Evolutionary conservation across 2,113 vertebrate genomes (phyloP).

Genomic region (Epinephelus lanceolatus): DNA sequence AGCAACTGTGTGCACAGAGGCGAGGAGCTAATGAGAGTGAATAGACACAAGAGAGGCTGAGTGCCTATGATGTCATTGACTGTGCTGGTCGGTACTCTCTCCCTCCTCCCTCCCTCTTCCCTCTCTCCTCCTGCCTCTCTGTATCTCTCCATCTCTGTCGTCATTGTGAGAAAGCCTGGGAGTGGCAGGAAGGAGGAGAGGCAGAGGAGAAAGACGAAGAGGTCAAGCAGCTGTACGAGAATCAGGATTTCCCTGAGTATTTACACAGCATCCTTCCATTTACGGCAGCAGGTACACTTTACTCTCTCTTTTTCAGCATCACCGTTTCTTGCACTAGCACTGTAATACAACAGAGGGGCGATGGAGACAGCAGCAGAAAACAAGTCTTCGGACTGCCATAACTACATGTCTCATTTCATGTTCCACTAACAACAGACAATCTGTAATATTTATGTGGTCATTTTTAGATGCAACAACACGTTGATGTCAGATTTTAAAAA

Average conservation of each 20-base stretch:
- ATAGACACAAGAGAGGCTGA: constrained; percentile 55
- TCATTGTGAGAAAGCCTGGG: constrained; percentile 59
- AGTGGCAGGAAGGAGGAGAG: constrained; percentile 68
- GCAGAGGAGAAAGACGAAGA: constrained; percentile 45
- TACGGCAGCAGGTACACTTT: constrained; percentile 66
- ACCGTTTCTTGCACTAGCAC: not conserved
- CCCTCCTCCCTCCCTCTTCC: constrained; percentile 36
- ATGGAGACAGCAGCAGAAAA: not conserved
- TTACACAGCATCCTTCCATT: constrained; percentile 46
- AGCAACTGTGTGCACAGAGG: constrained; percentile 8
- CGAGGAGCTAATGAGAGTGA: constrained; percentile 35
- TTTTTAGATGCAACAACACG: not conserved
- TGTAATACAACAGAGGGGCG: too few species aligned
- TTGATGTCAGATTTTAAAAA: not conserved
- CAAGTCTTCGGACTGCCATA: not conserved
- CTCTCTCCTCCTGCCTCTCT: constrained; percentile 43
- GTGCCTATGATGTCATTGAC: constrained; percentile 80
- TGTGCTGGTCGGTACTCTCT: constrained; percentile 82
- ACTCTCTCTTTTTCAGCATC: constrained; percentile 6
- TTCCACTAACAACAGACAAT: not conserved
- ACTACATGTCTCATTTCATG: constrained; percentile 9
- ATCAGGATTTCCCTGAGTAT: constrained; percentile 44
- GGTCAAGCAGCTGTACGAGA: constrained; percentile 11
- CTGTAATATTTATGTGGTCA: not conserved
- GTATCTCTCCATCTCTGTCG: constrained; percentile 56